These are phyloP conservation scores for Tamias sibiricus DNA, from an alignment of 2,113 vertebrate species.

Conservation along the genomic window DNA sequence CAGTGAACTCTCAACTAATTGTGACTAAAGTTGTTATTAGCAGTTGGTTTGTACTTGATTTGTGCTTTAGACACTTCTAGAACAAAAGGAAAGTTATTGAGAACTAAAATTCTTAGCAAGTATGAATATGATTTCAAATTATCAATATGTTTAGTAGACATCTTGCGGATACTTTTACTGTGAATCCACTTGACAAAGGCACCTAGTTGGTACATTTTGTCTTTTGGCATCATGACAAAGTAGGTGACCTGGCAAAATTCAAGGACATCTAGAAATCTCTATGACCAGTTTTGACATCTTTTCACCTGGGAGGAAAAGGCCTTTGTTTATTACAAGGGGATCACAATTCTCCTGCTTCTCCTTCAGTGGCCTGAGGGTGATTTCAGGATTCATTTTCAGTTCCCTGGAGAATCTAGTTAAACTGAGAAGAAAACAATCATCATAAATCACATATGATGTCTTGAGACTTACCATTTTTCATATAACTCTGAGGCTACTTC, in stretches of 20 bases:
- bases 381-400: conserved; percentile 56
- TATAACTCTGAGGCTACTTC: conserved; percentile 35
- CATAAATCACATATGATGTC: conserved; percentile 72
- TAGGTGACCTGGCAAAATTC: neutral
- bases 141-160: neutral
- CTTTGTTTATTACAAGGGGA: conserved; percentile 19
- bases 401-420: conserved; percentile 50
- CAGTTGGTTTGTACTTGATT: neutral
- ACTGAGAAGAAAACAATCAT: conserved; percentile 54
- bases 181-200: neutral
- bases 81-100: neutral
- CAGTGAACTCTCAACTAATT: neutral
- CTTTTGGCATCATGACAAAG: neutral
- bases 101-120: neutral
- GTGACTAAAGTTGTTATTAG: neutral
- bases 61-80: neutral
- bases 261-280: conserved; percentile 49
- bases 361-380: conserved; percentile 35
- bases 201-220: neutral
- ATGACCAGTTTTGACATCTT: conserved; percentile 24
- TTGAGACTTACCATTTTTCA: conserved; percentile 63
- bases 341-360: neutral
- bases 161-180: neutral
- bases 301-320: conserved; percentile 56
- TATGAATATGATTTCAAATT: neutral